Percentiles rank a stretch among this genome's conserved stretches.
Conservation (phyloP, 2,888 invertebrate species). For the Leucophora obtusa region DNA sequence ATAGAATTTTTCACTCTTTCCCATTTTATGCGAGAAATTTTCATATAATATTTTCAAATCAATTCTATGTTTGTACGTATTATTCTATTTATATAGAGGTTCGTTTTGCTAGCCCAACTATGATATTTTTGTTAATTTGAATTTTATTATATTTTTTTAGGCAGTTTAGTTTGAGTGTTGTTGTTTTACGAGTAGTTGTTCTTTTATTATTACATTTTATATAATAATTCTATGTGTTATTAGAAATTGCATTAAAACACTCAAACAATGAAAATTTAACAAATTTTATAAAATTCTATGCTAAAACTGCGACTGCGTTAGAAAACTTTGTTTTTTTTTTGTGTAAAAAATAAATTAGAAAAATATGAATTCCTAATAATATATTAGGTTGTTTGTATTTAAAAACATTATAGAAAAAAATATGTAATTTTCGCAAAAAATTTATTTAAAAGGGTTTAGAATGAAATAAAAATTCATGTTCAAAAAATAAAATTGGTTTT, state of each 20-base stretch:
- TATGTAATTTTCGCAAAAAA: not conserved
- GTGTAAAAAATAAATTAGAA: constrained; percentile 6
- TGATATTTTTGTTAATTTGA: constrained; percentile 72
- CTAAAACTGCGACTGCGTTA: constrained; percentile 76
- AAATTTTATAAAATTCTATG: constrained; percentile 65
- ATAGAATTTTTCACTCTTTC: constrained; percentile 72
- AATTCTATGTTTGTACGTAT: not conserved
- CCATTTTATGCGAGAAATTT: constrained; percentile 50
- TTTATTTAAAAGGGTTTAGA: not conserved
- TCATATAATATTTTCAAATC: not conserved
- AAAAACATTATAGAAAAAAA: too few relatives aligned
- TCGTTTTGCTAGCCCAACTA: constrained; percentile 5
- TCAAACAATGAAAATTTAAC: constrained; percentile 37
- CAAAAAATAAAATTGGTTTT: too few relatives aligned
- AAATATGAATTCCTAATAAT: constrained; percentile 23
- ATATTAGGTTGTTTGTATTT: not conserved
- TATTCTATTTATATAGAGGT: not conserved
- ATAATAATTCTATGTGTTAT: constrained; percentile 58
- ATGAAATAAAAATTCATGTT: too few relatives aligned
- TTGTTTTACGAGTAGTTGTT: too few relatives aligned
- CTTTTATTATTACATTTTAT: constrained; percentile 57
- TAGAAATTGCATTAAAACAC: constrained; percentile 42
- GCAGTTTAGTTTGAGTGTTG: constrained; percentile 66
- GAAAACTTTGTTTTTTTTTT: constrained; percentile 71
- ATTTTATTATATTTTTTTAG: constrained; percentile 78